Evolutionary conservation across 2,797 vertebrate species (phyloP), one percentile per base, ranked within the genome.

Genomic region (Percopsis omiscomaycus): DNA sequence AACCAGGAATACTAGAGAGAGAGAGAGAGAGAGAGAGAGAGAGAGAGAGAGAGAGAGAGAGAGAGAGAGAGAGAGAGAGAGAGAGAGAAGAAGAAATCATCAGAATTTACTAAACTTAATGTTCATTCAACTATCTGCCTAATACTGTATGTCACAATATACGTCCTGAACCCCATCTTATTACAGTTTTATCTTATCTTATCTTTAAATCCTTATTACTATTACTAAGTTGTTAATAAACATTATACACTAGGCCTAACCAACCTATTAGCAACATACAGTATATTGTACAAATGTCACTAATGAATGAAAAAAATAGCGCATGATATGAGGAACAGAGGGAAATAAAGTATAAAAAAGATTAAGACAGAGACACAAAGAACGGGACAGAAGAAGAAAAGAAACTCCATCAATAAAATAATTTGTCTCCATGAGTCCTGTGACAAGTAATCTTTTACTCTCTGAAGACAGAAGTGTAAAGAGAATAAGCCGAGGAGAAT

Each of bases 1-100:
- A 98, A 62, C 97, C 97, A 0, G 96, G 96, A 62, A 99, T 98
- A 78, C 97, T 98, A 78, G 0, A n/a, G 66, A 66, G 64, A 80
- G 50, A 54, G 47, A 64, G 50, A 64, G 49, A 37, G 15, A 74
- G 58, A 64, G 37, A 63, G 48, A 62, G 47, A 65, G 49, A 74
- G 66, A 69, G 51, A 44, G 64, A 67, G 68, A 47, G 10, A 30
- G 22, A 22, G 47, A 14, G 30, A 37, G 59, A 42, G 46, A 32
- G n/a, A 59, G 28, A 61, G 10, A 42, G 49, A 37, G 14, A n/a
- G 29, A 55, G 54, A 29, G 11, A 55, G 42, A 32, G 29, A 32
- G 3, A 29, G 32, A 59, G 27, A 14, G 27, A 16, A 16, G 3
- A 6, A 27, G 11, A 16, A 49, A 10, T 4, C 48, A 12, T 4